phyloP scores from a whole-genome alignment of 2,888 invertebrate genomes.

The Synanthedon formicaeformis region DNA sequence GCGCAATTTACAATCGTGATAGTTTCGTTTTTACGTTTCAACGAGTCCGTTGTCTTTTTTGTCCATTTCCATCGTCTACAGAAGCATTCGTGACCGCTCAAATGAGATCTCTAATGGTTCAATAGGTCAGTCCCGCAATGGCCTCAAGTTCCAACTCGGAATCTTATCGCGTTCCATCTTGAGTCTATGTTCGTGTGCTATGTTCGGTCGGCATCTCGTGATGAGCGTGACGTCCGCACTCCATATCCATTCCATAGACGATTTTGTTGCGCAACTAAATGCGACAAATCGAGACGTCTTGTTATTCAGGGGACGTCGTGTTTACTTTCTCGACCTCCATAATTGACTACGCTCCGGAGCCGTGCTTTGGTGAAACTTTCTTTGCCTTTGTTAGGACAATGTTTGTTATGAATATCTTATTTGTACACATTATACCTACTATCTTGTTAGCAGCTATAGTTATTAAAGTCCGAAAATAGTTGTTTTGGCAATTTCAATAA shows the following conservation, averaged over 20 bases:
- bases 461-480: too few species aligned
- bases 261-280: conserved; percentile 48
- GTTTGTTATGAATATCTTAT: neutral
- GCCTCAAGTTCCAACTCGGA: too few species aligned
- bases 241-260: conserved; percentile 33
- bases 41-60: conserved; percentile 39
- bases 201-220: conserved; percentile 25
- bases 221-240: conserved; percentile 29
- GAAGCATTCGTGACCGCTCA: conserved; percentile 28
- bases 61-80: conserved; percentile 40
- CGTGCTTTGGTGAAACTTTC: conserved; percentile 25
- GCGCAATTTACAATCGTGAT: conserved; percentile 54
- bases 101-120: conserved; percentile 29
- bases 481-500: too few species aligned
- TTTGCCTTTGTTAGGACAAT: neutral
- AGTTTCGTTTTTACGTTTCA: conserved; percentile 62
- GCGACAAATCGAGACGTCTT: conserved; percentile 35
- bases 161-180: conserved; percentile 3
- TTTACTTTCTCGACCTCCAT: conserved; percentile 60
- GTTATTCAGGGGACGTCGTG: conserved; percentile 45
- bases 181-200: conserved; percentile 26
- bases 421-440: neutral
- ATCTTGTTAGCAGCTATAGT: neutral
- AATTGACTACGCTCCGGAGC: conserved; percentile 29
- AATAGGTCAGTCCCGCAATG: conserved; percentile 24